Evolutionary conservation across 2,888 invertebrate genomes (phyloP).

Genomic region (Drosophila flavopinicola): DNA sequence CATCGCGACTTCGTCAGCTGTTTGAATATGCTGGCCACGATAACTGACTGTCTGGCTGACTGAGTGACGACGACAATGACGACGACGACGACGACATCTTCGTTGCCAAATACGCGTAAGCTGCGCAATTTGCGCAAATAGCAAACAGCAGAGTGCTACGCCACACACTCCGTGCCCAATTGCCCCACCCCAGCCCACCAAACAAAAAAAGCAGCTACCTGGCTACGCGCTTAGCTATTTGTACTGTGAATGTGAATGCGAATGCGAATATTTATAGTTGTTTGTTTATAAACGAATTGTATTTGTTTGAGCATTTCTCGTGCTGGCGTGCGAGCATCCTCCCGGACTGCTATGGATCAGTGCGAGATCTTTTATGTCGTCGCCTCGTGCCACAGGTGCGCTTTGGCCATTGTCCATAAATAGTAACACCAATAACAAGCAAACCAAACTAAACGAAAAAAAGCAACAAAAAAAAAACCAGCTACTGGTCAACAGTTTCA

Average conservation of each 20-base stretch:
- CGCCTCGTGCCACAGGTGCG: constrained; percentile 31
- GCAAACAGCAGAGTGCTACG: constrained; percentile 20
- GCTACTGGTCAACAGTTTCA: constrained; percentile 8
- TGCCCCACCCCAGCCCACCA: background rate
- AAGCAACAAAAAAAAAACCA: background rate
- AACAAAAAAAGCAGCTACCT: background rate
- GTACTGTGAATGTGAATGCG: constrained; percentile 25
- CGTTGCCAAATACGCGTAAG: constrained; percentile 52
- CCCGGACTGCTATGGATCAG: constrained; percentile 29
- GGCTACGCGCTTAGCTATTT: constrained; percentile 6
- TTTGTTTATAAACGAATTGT: constrained; percentile 35
- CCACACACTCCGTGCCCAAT: constrained; percentile 1
- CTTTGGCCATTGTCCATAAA: constrained; percentile 21
- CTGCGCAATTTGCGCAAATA: constrained; percentile 49
- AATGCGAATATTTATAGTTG: constrained; percentile 23
- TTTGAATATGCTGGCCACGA: constrained; percentile 48
- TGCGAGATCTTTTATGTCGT: constrained; percentile 25
- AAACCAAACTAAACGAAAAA: constrained; percentile 1
- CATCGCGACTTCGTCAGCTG: constrained; percentile 35
- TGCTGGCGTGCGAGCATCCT: constrained; percentile 9
- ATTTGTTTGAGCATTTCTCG: constrained; percentile 31
- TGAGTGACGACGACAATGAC: too few species aligned
- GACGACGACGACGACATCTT: constrained; percentile 12
- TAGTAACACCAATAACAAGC: background rate
- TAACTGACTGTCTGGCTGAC: constrained; percentile 3